These are phyloP conservation scores for Acrocera orbiculus DNA, from an alignment of 2,888 invertebrate genomes.

Conservation along the genomic window DNA sequence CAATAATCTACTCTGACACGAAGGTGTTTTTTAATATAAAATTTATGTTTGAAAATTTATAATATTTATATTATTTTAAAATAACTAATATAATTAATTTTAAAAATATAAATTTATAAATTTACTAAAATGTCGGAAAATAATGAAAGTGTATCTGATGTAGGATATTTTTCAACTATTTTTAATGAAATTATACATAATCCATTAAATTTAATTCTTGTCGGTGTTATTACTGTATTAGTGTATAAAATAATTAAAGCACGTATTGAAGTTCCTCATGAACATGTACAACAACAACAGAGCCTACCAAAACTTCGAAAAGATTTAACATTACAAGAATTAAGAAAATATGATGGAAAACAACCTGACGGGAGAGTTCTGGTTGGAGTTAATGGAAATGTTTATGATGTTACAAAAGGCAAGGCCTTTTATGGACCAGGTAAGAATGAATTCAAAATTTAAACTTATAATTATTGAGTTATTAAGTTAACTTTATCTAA, in stretches of 20 bases:
- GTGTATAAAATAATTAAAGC: conserved; percentile 57
- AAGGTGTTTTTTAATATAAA: too few relatives aligned
- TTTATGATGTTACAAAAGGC: conserved; percentile 87
- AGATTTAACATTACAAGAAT: conserved; percentile 79
- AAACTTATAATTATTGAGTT: too few relatives aligned
- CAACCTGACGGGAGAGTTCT: conserved; percentile 75
- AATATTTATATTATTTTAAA: too few relatives aligned
- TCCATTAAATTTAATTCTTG: conserved; percentile 51
- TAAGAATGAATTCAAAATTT: conserved; percentile 32
- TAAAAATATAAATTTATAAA: neutral
- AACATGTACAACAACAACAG: conserved; percentile 25
- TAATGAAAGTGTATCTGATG: neutral
- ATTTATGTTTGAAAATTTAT: too few relatives aligned
- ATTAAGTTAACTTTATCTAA: too few relatives aligned
- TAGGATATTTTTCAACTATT: conserved; percentile 30
- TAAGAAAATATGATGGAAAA: conserved; percentile 71
- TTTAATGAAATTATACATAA: conserved; percentile 46
- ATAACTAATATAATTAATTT: too few relatives aligned
- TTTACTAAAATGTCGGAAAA: conserved; percentile 3
- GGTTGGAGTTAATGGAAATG: conserved; percentile 84
- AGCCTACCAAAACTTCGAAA: conserved; percentile 67
- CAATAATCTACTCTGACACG: too few relatives aligned
- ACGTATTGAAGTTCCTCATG: conserved; percentile 30
- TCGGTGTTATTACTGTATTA: conserved; percentile 49
- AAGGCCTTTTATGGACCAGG: conserved; percentile 89